Conservation (phyloP, 2,113 vertebrate species). For the Furnarius figulus region DNA sequence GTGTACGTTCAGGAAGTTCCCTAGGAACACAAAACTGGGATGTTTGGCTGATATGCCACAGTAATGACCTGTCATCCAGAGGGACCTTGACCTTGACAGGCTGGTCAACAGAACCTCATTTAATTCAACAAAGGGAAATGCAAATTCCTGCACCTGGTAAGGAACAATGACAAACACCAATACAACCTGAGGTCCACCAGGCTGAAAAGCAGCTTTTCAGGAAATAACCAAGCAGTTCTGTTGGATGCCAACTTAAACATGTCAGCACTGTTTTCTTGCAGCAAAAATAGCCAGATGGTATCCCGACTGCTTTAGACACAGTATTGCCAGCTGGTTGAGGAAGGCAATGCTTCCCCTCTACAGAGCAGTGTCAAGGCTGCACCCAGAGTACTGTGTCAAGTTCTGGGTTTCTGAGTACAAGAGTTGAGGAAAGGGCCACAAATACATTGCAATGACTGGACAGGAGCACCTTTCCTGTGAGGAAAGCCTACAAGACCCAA, state of each 20-base stretch:
- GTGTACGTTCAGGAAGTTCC: background rate
- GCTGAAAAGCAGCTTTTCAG: background rate
- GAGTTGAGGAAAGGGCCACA: background rate
- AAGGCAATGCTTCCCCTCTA: background rate
- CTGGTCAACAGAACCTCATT: background rate
- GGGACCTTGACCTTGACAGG: background rate
- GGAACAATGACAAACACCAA: background rate
- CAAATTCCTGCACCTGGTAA: background rate
- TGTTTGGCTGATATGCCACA: background rate
- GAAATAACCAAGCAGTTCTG: fast-evolving
- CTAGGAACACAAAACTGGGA: background rate
- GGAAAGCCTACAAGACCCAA: background rate
- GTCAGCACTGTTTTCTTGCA: background rate
- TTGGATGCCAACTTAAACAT: background rate
- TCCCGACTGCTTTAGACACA: background rate
- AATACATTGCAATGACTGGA: background rate
- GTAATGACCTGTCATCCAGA: background rate
- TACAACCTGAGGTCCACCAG: no score
- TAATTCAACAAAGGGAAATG: background rate
- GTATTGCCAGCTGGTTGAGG: background rate
- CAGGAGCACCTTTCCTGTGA: background rate
- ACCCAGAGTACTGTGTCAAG: no score
- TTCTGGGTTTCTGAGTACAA: background rate
- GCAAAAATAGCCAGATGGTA: fast-evolving
- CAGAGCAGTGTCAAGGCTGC: background rate